These are phyloP conservation scores for Odocoileus virginianus DNA, from an alignment of 2,113 vertebrate genomes.

Conservation along the genomic window DNA sequence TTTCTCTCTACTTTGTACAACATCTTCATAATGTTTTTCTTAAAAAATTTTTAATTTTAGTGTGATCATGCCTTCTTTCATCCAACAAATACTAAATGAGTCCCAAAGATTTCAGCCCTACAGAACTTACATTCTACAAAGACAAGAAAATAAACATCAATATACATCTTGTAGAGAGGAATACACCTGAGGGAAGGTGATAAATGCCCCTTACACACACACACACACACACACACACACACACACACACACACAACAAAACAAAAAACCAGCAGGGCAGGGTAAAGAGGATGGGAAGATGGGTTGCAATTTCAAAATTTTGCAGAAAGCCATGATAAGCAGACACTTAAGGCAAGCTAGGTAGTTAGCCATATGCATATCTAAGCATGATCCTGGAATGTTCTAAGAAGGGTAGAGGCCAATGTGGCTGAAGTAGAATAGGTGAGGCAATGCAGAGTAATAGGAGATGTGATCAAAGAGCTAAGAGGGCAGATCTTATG, in stretches of 20 bases:
- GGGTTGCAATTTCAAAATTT: not conserved
- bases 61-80: not conserved
- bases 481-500: not conserved
- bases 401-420: not conserved
- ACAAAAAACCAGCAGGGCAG: not conserved
- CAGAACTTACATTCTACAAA: not conserved
- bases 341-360: not conserved
- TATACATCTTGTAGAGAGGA: not conserved
- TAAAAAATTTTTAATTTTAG: not conserved
- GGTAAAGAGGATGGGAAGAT: not conserved
- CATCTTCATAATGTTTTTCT: not conserved
- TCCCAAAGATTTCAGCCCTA: not conserved
- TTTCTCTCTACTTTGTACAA: not conserved
- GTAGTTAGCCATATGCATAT: not conserved
- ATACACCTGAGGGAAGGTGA: not conserved
- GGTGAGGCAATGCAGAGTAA: not conserved
- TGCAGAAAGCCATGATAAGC: not conserved
- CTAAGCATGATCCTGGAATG: not conserved
- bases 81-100: not conserved
- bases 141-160: not conserved
- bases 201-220: not conserved
- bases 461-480: not conserved
- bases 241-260: not conserved
- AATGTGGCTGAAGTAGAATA: not conserved
- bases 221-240: not conserved